Evolutionary conservation across 2,888 invertebrate genomes (phyloP).

Genomic region (Blastobasis lacticolella): DNA sequence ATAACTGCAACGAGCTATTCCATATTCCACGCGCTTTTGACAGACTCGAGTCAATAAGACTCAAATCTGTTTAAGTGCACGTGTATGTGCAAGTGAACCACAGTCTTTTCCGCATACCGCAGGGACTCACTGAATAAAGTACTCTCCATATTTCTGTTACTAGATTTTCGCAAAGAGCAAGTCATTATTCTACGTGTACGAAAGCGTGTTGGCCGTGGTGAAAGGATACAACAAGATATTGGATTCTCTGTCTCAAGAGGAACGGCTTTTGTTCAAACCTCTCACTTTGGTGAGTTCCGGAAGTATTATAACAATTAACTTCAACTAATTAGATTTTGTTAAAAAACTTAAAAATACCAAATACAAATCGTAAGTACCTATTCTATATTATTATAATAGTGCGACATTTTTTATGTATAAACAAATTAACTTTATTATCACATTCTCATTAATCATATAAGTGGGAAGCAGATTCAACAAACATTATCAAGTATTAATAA

Average conservation of each 20-base stretch:
- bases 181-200: constrained; percentile 76
- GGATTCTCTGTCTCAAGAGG: constrained; percentile 82
- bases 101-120: too few species aligned
- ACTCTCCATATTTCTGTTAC: constrained; percentile 1
- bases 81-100: too few species aligned
- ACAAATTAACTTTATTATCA: constrained; percentile 30
- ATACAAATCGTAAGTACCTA: background rate
- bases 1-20: too few species aligned
- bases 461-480: too few species aligned
- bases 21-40: too few species aligned
- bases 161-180: constrained; percentile 77
- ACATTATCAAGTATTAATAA: too few species aligned
- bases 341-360: too few species aligned
- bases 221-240: constrained; percentile 86
- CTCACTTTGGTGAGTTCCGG: constrained; percentile 74
- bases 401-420: background rate
- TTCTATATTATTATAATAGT: background rate
- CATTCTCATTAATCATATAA: constrained; percentile 9
- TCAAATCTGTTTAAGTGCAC: background rate
- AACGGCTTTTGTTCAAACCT: constrained; percentile 84
- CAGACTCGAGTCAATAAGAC: background rate
- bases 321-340: too few species aligned
- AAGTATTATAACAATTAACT: too few species aligned
- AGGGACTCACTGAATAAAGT: too few species aligned
- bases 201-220: constrained; percentile 81